Evolutionary conservation across 2,888 invertebrate species (phyloP).

Genomic region (Herminia tarsipennalis): DNA sequence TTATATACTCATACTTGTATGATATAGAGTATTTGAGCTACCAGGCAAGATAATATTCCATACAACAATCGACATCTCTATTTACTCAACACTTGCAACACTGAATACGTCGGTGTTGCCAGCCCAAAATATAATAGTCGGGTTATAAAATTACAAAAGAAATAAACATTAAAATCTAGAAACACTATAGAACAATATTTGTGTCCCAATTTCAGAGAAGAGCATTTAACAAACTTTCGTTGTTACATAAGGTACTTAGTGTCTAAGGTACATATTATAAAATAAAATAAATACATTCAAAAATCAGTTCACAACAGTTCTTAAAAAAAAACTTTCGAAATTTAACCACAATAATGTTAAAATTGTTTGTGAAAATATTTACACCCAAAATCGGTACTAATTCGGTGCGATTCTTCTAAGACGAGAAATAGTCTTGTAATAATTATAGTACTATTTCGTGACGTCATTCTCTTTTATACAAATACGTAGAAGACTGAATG

Average conservation of each 20-base stretch:
- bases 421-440: conserved; percentile 3
- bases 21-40: not conserved
- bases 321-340: conserved; percentile 18
- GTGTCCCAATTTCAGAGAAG: conserved; percentile 35
- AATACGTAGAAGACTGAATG: conserved; percentile 36
- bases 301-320: conserved; percentile 56
- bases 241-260: conserved; percentile 36
- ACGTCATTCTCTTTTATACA: conserved; percentile 35
- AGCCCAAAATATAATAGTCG: conserved; percentile 4
- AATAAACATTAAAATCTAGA: conserved; percentile 10
- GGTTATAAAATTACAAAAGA: conserved; percentile 41
- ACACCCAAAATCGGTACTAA: conserved; percentile 11
- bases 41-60: not conserved
- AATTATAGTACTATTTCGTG: conserved; percentile 18
- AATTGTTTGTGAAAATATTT: conserved; percentile 6
- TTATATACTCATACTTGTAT: not conserved
- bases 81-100: conserved; percentile 16
- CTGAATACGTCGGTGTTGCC: conserved; percentile 4
- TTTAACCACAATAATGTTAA: not conserved
- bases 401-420: conserved; percentile 12
- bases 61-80: conserved; percentile 6
- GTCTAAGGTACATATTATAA: conserved; percentile 32
- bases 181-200: conserved; percentile 28
- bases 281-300: conserved; percentile 47
- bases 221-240: conserved; percentile 38